Evolutionary conservation across 2,888 invertebrate genomes (phyloP), one percentile per base, ranked within the genome.

Genomic region (Periphyllus acericola): DNA sequence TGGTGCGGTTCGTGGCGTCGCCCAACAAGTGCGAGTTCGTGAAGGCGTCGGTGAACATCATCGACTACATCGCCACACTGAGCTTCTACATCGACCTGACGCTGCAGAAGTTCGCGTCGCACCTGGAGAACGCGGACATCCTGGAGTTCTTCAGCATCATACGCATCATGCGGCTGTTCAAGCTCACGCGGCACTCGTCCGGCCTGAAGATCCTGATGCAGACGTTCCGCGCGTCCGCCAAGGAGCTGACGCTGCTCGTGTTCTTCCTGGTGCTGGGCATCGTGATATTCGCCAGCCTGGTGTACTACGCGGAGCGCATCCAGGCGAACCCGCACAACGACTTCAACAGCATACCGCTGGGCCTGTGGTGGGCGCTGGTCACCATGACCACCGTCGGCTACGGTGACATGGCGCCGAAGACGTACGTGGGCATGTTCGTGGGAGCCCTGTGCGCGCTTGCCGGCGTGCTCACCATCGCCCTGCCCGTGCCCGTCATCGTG

Each of bases 321-420:
- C 97, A 97, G 92, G 96, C 96, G 90, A 97, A 97, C 93, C 97
- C 97, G 89, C 95, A 97, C 92, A 99, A 99, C 93, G 98, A 98
- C 93, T 99, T 99, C 93, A 97, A 98, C 92, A 98, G 98, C 92
- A 99, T 99, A 93, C 99, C 99, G 78, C 93, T 98, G 91, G 99
- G 99, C 78, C 93, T 99, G 90, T 99, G 99, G 99, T 99, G 99
- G 99, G 99, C 99, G 78, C 94, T 99, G 92, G 98, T 99, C 90
- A 99, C 99, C 90, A 99, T 99, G 99, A 99, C 99, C 90, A 98
- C 98, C 0, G 98, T 99, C 89, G 99, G 99, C 76, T 99, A 99
- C 92, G 99, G 99, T 89, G 98, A 99, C 92, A 99, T 99, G 98
- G 98, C 96, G 90, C 98, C 99, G 89, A 98, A 98, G 92, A 99